Percentiles rank a stretch among this genome's conserved stretches.
phyloP scores from a whole-genome alignment of 2,888 invertebrate species.

The Candidula unifasciata region DNA sequence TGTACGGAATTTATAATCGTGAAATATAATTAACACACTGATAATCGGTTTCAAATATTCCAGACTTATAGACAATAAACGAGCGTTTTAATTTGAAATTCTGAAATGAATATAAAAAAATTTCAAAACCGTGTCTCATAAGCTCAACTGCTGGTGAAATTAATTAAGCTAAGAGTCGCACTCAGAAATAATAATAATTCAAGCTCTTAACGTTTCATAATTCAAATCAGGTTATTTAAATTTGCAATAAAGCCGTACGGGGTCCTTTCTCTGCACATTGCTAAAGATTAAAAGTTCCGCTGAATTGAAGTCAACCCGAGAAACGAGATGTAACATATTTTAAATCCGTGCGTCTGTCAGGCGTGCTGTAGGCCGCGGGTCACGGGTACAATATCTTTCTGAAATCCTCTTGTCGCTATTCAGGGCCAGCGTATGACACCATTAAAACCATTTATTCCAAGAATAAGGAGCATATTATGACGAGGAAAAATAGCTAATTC shows the following conservation, averaged over 20 bases:
- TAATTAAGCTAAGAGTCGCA: background rate
- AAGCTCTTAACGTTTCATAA: background rate
- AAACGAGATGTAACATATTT: slow-evolving; percentile 17
- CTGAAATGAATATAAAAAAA: no score
- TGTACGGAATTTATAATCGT: no score
- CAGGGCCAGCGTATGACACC: background rate
- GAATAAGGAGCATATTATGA: slow-evolving; percentile 42
- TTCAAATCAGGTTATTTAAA: background rate
- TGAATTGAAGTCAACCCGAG: background rate
- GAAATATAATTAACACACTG: background rate
- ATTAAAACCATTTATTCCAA: slow-evolving; percentile 42
- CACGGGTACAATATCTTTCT: slow-evolving; percentile 34
- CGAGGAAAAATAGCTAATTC: slow-evolving; percentile 38
- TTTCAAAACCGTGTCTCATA: no score
- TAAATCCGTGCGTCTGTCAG: slow-evolving; percentile 16
- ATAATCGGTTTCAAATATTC: background rate
- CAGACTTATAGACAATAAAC: background rate
- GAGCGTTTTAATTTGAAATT: no score
- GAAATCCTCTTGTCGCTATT: slow-evolving; percentile 36
- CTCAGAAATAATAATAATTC: background rate
- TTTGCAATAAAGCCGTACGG: background rate
- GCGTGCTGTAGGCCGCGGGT: slow-evolving; percentile 1
- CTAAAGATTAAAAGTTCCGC: background rate
- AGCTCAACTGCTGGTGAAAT: no score
- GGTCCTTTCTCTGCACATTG: background rate